phyloP scores from a whole-genome alignment of 2,113 vertebrate genomes.

The Struthidea cinerea region DNA sequence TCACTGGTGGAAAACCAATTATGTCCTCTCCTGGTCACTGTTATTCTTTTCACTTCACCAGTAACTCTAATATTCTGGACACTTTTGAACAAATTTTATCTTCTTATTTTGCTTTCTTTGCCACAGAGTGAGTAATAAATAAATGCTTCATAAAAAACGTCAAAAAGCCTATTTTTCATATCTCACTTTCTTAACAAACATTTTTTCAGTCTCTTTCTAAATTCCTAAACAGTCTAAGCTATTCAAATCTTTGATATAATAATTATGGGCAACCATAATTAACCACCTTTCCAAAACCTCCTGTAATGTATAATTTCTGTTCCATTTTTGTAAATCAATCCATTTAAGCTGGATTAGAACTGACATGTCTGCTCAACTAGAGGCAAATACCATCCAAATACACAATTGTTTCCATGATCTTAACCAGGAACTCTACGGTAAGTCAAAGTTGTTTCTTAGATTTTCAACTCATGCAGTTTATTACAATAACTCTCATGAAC shows the following conservation, averaged over 20 bases:
- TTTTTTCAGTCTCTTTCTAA: background rate
- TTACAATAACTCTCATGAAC: background rate
- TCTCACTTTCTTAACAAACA: background rate
- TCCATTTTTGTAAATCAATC: background rate
- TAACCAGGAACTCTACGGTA: background rate
- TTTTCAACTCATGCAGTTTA: background rate
- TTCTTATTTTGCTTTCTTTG: background rate
- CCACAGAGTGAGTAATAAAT: background rate
- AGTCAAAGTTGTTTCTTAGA: background rate
- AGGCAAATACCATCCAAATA: background rate
- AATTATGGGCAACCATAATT: background rate
- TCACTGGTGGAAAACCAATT: background rate
- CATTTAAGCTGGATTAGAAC: background rate
- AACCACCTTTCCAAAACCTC: background rate
- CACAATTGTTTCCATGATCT: background rate
- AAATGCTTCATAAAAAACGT: background rate
- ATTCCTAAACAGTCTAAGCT: background rate
- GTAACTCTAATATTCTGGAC: background rate
- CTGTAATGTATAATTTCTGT: background rate
- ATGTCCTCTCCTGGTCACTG: background rate
- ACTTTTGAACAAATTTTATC: background rate
- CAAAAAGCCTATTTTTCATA: background rate
- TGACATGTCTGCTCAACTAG: background rate
- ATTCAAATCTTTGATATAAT: background rate
- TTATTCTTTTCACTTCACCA: background rate